Percentiles rank a stretch among this genome's conserved stretches.
phyloP scores from a whole-genome alignment of 2,797 vertebrate species.

The Valencia hispanica region DNA sequence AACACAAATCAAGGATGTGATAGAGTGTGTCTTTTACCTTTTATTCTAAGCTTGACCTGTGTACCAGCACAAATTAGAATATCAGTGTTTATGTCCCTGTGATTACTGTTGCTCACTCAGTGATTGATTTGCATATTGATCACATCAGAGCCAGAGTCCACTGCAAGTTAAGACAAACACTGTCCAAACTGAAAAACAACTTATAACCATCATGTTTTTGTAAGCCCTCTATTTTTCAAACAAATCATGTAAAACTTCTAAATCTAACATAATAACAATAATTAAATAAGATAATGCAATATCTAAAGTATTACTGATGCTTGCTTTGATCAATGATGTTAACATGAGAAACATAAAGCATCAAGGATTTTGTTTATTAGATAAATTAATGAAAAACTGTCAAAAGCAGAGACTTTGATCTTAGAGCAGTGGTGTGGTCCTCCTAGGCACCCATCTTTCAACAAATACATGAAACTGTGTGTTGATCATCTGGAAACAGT shows the following conservation, averaged over 20 bases:
- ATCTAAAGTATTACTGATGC: background rate
- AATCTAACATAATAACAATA: background rate
- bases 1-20: constrained; percentile 4
- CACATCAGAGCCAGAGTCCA: constrained; percentile 9
- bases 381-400: background rate
- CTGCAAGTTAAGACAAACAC: constrained; percentile 14
- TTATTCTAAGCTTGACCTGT: constrained; percentile 35
- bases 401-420: background rate
- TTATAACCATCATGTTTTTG: background rate
- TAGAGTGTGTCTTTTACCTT: constrained; percentile 3
- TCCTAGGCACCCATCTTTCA: background rate
- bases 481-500: too few species aligned
- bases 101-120: constrained; percentile 29
- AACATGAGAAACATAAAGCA: background rate
- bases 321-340: background rate
- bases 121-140: constrained; percentile 51
- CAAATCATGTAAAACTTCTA: background rate
- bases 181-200: constrained; percentile 22
- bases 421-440: background rate
- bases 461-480: too few species aligned
- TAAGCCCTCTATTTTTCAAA: background rate
- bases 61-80: constrained; percentile 35
- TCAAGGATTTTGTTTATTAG: background rate
- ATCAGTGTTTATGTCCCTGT: constrained; percentile 38
- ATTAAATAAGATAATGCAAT: background rate